Conservation (phyloP, 2,888 invertebrate species). For the Apamea sordens region DNA sequence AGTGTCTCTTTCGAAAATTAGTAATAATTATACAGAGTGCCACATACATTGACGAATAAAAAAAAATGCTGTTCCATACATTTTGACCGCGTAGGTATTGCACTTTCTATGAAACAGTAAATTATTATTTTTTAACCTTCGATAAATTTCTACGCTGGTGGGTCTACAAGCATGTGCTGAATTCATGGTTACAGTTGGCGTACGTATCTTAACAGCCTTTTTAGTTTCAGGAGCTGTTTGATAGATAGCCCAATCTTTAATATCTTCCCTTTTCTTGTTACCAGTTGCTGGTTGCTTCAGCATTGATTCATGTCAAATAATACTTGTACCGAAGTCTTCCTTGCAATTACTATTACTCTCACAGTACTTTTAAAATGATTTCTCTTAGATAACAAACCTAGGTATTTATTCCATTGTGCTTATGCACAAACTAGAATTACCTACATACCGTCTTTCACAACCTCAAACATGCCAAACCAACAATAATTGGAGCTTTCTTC, state of each 20-base stretch:
- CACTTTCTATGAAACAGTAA: too few species aligned
- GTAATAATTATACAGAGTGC: too few species aligned
- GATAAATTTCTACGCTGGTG: too few species aligned
- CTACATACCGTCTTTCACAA: conserved; percentile 20
- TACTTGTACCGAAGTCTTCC: background rate
- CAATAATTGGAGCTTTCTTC: conserved; percentile 64
- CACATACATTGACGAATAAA: too few species aligned
- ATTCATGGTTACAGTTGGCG: too few species aligned
- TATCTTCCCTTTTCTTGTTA: background rate
- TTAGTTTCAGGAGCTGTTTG: background rate
- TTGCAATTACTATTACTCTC: background rate
- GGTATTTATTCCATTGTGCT: conserved; percentile 24
- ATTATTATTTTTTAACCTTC: too few species aligned
- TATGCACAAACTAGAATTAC: conserved; percentile 21
- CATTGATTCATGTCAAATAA: background rate
- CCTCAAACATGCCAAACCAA: conserved; percentile 44
- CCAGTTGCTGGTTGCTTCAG: too few species aligned
- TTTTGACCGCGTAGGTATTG: too few species aligned
- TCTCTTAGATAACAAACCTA: conserved; percentile 6
- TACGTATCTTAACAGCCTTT: background rate
- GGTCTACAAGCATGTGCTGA: too few species aligned
- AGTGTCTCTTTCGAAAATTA: too few species aligned
- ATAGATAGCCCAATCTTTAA: background rate
- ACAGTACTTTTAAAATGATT: background rate
- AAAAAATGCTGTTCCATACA: too few species aligned